phyloP scores from a whole-genome alignment of 2,888 invertebrate species.

The Atethmia centrago region DNA sequence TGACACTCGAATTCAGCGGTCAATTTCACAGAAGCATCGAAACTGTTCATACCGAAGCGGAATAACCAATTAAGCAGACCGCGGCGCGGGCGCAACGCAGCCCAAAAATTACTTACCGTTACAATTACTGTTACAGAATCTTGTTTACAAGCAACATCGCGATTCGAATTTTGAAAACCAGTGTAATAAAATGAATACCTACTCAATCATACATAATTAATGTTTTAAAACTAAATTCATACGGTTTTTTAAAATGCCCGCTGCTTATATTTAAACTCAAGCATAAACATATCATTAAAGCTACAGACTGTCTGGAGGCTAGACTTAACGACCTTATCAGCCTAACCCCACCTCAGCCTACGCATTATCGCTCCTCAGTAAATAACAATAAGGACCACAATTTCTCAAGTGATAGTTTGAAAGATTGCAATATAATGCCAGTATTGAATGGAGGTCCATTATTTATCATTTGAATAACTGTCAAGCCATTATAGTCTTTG shows the following conservation, averaged over 20 bases:
- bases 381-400: conserved; percentile 52
- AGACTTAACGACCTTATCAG: conserved; percentile 61
- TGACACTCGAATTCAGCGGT: conserved; percentile 42
- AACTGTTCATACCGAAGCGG: conserved; percentile 66
- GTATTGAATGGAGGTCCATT: conserved; percentile 48
- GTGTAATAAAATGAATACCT: conserved; percentile 44
- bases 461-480: conserved; percentile 58
- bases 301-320: conserved; percentile 56
- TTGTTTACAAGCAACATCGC: conserved; percentile 58
- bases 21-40: conserved; percentile 60
- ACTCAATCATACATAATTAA: conserved; percentile 28
- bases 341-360: conserved; percentile 37
- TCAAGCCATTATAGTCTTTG: conserved; percentile 54
- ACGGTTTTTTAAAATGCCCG: conserved; percentile 21
- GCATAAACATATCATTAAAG: conserved; percentile 52
- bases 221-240: background rate
- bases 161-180: conserved; percentile 41
- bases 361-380: conserved; percentile 31
- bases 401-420: conserved; percentile 27
- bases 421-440: conserved; percentile 59
- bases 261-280: conserved; percentile 40
- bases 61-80: conserved; percentile 75
- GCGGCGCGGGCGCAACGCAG: conserved; percentile 67
- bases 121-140: conserved; percentile 75
- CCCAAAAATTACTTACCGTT: conserved; percentile 74